Conservation (phyloP, 2,797 vertebrate genomes). For the Chaunax sp. region DNA sequence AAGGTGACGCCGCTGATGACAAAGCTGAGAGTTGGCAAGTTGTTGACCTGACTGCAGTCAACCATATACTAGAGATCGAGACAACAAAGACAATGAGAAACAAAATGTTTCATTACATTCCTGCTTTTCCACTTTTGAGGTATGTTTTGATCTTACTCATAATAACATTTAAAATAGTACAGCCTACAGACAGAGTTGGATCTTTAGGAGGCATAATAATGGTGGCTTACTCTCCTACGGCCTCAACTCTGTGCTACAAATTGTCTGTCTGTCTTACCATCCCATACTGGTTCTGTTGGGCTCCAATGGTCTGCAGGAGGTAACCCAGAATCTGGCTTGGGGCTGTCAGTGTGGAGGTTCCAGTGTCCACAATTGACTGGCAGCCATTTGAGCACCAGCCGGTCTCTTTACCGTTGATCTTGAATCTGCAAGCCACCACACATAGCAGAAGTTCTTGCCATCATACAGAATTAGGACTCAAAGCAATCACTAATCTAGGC, state of each 20-base stretch:
- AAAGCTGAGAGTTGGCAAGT: constrained; percentile 80
- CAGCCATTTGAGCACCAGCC: constrained; percentile 83
- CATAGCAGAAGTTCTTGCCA: neutral
- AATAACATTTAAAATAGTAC: neutral
- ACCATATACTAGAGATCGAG: constrained; percentile 75
- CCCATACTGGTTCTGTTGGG: constrained; percentile 71
- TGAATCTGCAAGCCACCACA: constrained; percentile 71
- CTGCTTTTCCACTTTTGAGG: neutral
- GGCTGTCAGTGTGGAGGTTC: constrained; percentile 80
- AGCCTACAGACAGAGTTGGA: neutral
- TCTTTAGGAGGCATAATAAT: neutral
- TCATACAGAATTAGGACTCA: neutral
- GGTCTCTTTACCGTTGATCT: constrained; percentile 60
- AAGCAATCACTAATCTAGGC: neutral
- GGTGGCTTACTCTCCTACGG: neutral
- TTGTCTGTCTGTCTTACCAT: constrained; percentile 22
- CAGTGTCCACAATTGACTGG: constrained; percentile 85
- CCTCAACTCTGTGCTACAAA: neutral
- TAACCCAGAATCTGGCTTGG: constrained; percentile 67
- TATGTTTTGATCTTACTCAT: neutral
- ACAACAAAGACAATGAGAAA: neutral
- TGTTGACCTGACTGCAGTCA: constrained; percentile 69
- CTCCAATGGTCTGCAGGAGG: constrained; percentile 76
- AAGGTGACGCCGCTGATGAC: constrained; percentile 72
- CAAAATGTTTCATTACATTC: neutral